Base-by-base conservation (phyloP, 1,140 invertebrate genomes). In the Drosophila azteca region DNA sequence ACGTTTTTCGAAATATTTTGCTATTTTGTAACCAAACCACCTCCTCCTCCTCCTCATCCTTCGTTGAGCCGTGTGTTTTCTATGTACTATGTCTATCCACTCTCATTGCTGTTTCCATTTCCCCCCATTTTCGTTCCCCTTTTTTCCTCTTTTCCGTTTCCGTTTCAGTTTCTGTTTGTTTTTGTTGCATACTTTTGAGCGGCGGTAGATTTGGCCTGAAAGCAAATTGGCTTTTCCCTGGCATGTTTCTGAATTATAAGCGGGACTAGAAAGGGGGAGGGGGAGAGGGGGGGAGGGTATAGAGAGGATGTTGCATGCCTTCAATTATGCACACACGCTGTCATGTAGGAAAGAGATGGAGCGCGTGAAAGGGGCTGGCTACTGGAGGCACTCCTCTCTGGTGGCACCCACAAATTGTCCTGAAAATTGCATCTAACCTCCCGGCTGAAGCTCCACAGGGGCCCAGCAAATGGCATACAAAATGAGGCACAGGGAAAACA, bases 1-100 rank as follows among this genome's bases (percentile, higher is more conserved):
- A 82, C 79, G 79, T 82, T 78, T 72, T 41, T 44, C 69, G 44
- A 79, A 74, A 83, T 78, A 59, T 82, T 77, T 77, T 45, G 63
- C 79, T 74, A 82, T 83, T 65, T 82, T 44, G 35, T 35, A 39
- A 4, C 31, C 31, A 3, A 2, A 3, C 8, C 29, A 3, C 7
- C 29, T 8, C 29, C 2, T 9, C 0, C 29, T 2, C 29, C 35
- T 13, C 11, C 35, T 5, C 4, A 11, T 39, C 11, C 35, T 13
- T 5, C 35, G 11, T 3, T 13, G 35, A 13, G 35, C 35, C 35
- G 9, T 13, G 11, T 39, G 51, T 35, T 60, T 60, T 68, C 29
- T 48, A 52, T 15, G 49, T 60, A 41, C 26, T 22, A 17, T 15
- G 26, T 54, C 22, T 44, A 43, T 62, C 22, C n/a, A 5, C 24